Percentiles rank a stretch among this genome's conserved stretches.
These are phyloP conservation scores for Lagopus leucura DNA, from an alignment of 2,113 vertebrate genomes.

Conservation along the genomic window DNA sequence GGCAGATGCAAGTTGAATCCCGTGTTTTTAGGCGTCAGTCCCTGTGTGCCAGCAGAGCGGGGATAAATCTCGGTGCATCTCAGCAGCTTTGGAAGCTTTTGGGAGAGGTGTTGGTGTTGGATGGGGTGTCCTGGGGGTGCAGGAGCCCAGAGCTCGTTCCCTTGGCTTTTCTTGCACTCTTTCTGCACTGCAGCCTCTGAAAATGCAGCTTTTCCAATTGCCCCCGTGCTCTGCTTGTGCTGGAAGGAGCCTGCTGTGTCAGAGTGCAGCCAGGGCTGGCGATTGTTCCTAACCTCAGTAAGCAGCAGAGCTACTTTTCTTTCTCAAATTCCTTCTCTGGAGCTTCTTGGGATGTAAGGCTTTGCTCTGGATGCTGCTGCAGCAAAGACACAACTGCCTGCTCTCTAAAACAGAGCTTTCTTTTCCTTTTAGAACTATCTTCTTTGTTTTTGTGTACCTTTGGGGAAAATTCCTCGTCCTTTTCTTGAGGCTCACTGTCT, in stretches of 20 bases:
- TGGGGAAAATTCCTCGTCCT: constrained; percentile 3
- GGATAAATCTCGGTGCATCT: background rate
- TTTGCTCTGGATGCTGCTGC: background rate
- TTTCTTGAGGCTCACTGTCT: background rate
- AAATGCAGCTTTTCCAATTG: background rate
- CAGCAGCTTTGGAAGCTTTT: background rate
- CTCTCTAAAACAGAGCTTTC: background rate
- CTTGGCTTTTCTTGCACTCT: background rate
- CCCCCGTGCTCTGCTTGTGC: background rate
- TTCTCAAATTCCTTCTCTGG: background rate
- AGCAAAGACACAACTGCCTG: rapidly evolving
- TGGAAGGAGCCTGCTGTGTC: background rate
- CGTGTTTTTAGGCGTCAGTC: background rate
- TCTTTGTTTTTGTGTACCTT: background rate
- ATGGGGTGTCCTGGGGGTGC: background rate
- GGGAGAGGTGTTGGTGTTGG: background rate
- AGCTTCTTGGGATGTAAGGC: background rate
- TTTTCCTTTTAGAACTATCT: background rate
- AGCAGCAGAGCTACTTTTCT: constrained; percentile 4
- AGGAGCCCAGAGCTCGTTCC: background rate
- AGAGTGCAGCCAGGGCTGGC: background rate
- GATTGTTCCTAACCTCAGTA: background rate
- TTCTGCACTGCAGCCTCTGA: background rate
- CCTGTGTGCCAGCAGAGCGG: rapidly evolving
- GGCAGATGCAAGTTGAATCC: background rate